A percentile compares a stretch with the other conserved stretches of the same genome.
phyloP scores from a whole-genome alignment of 1,140 invertebrate species.

The Scaptomyza hsui region DNA sequence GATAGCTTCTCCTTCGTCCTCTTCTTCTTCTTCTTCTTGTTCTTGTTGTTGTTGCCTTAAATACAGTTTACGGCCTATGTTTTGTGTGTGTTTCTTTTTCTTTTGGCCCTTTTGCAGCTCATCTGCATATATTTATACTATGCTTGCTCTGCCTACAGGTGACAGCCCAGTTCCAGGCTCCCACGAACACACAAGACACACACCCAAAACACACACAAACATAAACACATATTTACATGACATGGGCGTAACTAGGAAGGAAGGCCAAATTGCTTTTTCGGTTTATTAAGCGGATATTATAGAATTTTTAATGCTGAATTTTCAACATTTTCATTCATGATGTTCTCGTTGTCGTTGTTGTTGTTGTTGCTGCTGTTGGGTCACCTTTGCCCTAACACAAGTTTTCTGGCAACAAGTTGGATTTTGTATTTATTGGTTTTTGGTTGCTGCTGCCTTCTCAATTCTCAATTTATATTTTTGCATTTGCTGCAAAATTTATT shows the following conservation, averaged over 20 bases:
- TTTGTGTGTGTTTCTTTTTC: neutral
- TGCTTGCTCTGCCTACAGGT: conserved; percentile 36
- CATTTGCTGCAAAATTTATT: conserved; percentile 30
- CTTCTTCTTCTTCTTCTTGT: too few relatives aligned
- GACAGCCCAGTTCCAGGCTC: conserved; percentile 20
- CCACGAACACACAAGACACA: neutral
- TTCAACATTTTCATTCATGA: conserved; percentile 16
- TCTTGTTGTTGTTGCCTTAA: neutral
- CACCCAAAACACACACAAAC: neutral
- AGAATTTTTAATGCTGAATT: conserved; percentile 54
- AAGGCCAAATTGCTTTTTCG: conserved; percentile 58
- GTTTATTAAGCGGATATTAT: conserved; percentile 62
- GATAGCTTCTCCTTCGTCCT: too few relatives aligned
- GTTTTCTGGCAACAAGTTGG: conserved; percentile 21
- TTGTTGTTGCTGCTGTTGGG: neutral
- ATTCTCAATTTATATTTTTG: conserved; percentile 11
- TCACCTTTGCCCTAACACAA: conserved; percentile 8
- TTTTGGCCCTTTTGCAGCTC: neutral
- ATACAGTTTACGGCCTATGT: conserved; percentile 9
- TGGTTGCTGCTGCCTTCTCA: conserved; percentile 7
- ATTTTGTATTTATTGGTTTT: conserved; percentile 28
- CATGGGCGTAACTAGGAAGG: conserved; percentile 32
- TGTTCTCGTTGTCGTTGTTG: conserved; percentile 1
- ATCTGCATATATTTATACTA: conserved; percentile 45
- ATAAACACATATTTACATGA: conserved; percentile 1